Conservation (phyloP, 2,797 vertebrate species). For the Lerista edwardsae region DNA sequence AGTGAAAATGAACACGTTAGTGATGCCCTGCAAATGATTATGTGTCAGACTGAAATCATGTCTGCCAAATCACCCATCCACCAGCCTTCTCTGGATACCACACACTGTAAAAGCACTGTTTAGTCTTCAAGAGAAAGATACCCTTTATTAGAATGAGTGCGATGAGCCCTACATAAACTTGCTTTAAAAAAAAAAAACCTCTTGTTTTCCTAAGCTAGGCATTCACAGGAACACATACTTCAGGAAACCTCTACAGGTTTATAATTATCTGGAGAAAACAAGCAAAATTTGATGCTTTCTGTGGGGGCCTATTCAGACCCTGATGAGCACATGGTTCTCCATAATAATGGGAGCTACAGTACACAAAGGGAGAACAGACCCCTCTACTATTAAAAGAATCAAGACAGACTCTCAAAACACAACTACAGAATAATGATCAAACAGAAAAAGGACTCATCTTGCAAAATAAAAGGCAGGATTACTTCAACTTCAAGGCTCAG, state of each 20-base stretch:
- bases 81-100: neutral
- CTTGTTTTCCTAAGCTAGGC: neutral
- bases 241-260: slow-evolving; percentile 29
- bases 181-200: slow-evolving; percentile 2
- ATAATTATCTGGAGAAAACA: slow-evolving; percentile 43
- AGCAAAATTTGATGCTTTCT: slow-evolving; percentile 33
- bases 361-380: slow-evolving; percentile 31
- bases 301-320: slow-evolving; percentile 8
- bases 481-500: slow-evolving; percentile 35
- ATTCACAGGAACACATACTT: slow-evolving; percentile 19
- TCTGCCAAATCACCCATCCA: neutral
- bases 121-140: neutral
- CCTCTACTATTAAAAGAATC: slow-evolving; percentile 9
- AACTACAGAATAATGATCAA: slow-evolving; percentile 26
- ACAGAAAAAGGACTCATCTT: slow-evolving; percentile 30
- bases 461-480: slow-evolving; percentile 35
- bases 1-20: neutral
- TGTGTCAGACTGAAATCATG: neutral
- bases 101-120: neutral
- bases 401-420: slow-evolving; percentile 30
- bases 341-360: slow-evolving; percentile 31
- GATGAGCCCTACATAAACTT: neutral
- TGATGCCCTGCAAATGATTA: neutral
- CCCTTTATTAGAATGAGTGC: neutral
- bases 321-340: slow-evolving; percentile 36